These are phyloP conservation scores for Squalus acanthias DNA, from an alignment of 2,797 vertebrate genomes.

Conservation along the genomic window DNA sequence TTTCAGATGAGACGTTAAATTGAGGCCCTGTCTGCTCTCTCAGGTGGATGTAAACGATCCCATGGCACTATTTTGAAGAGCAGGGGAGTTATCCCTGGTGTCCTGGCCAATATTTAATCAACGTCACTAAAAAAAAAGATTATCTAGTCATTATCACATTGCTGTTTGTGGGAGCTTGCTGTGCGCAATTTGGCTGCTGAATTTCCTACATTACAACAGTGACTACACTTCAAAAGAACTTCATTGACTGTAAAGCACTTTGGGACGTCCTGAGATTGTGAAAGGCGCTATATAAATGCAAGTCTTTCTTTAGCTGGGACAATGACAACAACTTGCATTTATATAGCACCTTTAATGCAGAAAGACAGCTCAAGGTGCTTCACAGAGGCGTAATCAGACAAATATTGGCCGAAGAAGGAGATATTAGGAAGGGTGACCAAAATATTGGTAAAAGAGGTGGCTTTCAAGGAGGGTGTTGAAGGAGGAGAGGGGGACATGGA, in stretches of 20 bases:
- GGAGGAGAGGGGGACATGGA: background rate
- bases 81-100: background rate
- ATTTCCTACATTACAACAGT: background rate
- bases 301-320: background rate
- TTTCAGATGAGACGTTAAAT: background rate
- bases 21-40: background rate
- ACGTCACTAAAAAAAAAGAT: background rate
- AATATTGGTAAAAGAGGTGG: background rate
- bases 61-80: background rate
- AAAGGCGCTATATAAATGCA: background rate
- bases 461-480: background rate
- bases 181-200: too few relatives aligned
- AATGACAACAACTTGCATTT: background rate
- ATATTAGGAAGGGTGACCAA: background rate
- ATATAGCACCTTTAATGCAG: background rate
- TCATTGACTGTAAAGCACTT: background rate
- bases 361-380: background rate
- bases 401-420: background rate
- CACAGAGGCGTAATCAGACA: background rate
- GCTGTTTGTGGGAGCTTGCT: background rate
- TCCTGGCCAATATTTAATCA: background rate
- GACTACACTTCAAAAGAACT: background rate
- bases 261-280: background rate
- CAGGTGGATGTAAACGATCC: background rate
- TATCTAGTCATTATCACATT: background rate